A percentile compares a stretch with the other conserved stretches of the same genome.
phyloP scores from a whole-genome alignment of 2,888 invertebrate genomes.

The Autographa gamma region DNA sequence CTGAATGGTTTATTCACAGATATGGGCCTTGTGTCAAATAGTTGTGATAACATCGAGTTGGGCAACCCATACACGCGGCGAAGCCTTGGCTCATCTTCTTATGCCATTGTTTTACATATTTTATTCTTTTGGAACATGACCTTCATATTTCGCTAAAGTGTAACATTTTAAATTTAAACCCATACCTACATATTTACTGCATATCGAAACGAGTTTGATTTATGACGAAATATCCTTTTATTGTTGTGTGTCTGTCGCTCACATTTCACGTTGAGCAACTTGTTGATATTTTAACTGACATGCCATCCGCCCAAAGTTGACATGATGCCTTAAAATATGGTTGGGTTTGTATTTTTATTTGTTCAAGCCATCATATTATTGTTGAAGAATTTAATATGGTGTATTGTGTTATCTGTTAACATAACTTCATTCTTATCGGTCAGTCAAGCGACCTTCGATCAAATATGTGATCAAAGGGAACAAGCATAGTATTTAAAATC shows the following conservation, averaged over 20 bases:
- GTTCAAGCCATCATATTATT: background rate
- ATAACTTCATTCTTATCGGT: too few species aligned
- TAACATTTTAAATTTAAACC: background rate
- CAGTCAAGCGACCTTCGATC: too few species aligned
- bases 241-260: background rate
- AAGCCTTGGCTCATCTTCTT: background rate
- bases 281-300: background rate
- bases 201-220: background rate
- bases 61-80: background rate
- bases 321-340: background rate
- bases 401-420: too few species aligned
- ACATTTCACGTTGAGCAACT: too few species aligned
- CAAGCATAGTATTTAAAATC: too few species aligned
- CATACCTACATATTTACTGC: background rate
- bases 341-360: background rate
- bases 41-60: background rate
- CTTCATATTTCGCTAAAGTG: background rate
- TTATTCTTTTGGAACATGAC: background rate
- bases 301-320: background rate
- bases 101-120: background rate
- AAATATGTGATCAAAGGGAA: too few species aligned
- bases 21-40: background rate
- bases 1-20: background rate
- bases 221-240: background rate
- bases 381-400: too few species aligned